phyloP scores from a whole-genome alignment of 1,140 invertebrate genomes.

The Notospermus geniculatus region DNA sequence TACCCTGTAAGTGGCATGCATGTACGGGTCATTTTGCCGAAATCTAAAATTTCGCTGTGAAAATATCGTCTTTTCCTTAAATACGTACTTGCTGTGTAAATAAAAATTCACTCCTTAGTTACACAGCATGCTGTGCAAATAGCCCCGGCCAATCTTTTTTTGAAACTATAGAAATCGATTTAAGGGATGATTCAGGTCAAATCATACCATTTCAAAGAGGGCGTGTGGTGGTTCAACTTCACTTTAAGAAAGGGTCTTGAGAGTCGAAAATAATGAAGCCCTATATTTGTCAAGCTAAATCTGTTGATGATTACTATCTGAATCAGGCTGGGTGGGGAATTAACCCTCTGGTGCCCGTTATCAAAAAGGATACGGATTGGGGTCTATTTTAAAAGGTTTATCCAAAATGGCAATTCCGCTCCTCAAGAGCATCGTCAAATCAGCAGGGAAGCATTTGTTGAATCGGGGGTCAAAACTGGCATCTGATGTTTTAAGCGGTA shows the following conservation, averaged over 20 bases:
- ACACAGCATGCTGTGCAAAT: no score
- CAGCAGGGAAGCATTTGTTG: conserved; percentile 3
- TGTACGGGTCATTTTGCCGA: no score
- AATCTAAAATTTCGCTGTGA: no score
- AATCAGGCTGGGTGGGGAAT: neutral
- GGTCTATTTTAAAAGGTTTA: neutral
- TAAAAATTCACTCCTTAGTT: no score
- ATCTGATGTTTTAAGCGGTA: neutral
- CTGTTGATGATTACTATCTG: neutral
- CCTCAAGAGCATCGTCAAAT: neutral
- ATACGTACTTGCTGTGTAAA: no score
- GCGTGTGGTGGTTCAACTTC: neutral
- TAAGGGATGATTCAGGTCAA: neutral
- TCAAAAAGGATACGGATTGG: neutral
- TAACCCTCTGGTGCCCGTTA: neutral
- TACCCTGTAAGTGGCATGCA: no score
- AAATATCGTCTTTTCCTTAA: no score
- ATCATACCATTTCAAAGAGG: neutral
- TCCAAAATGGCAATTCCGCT: neutral
- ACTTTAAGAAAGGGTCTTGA: neutral
- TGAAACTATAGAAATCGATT: conserved; percentile 2
- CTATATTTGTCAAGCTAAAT: neutral
- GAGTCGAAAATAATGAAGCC: neutral
- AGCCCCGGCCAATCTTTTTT: no score
- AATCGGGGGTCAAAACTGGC: neutral